A percentile compares a stretch with the other conserved stretches of the same genome.
phyloP scores from a whole-genome alignment of 92 coral and sea anemone species.

The Virgularia gustaviana region DNA sequence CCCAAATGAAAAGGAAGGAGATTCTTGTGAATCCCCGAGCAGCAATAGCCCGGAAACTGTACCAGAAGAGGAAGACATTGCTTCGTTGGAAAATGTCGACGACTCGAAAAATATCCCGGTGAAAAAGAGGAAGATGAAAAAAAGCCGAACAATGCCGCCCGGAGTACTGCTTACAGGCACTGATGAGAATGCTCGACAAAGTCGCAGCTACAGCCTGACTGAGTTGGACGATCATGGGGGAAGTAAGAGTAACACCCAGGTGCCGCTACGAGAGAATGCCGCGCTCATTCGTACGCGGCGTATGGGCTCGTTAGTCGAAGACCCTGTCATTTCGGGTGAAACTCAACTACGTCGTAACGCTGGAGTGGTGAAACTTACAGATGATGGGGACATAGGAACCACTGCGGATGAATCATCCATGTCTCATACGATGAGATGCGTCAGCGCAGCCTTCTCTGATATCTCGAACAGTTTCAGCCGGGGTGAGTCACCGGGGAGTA shows the following conservation, averaged over 20 bases:
- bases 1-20: too few relatives aligned
- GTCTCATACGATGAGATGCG: conserved; percentile 18
- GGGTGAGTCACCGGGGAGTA: conserved; percentile 14
- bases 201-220: conserved; percentile 20
- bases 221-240: too few relatives aligned
- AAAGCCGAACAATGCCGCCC: conserved; percentile 23
- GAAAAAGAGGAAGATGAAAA: conserved; percentile 20
- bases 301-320: conserved; percentile 7
- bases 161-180: background rate
- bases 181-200: background rate
- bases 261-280: background rate
- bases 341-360: background rate
- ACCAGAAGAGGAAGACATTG: conserved; percentile 2
- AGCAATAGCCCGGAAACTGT: conserved; percentile 7
- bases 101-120: too few relatives aligned
- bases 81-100: conserved; percentile 2
- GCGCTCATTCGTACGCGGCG: background rate
- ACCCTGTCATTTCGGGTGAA: background rate
- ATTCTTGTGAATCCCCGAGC: too few relatives aligned
- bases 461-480: conserved; percentile 32
- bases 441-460: conserved; percentile 34
- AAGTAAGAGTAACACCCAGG: too few relatives aligned
- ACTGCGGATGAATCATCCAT: background rate
- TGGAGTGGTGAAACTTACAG: background rate
- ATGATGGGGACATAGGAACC: background rate